Conservation (phyloP, 2,113 vertebrate species). For the Sceloporus undulatus region DNA sequence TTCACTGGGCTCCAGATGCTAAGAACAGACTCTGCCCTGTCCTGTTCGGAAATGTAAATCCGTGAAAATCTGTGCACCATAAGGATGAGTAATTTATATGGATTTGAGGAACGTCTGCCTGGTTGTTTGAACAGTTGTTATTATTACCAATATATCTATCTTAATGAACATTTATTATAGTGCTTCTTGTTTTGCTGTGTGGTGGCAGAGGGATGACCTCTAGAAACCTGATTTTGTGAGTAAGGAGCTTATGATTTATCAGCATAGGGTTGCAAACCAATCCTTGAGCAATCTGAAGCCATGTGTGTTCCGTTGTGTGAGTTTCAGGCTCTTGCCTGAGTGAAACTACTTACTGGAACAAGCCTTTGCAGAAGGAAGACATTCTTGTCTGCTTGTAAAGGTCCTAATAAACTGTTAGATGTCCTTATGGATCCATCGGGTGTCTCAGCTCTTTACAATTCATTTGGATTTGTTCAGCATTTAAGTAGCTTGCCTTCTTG, state of each 20-base stretch:
- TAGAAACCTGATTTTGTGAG: background rate
- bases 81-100: background rate
- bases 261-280: background rate
- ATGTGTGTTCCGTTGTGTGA: background rate
- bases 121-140: slow-evolving; percentile 27
- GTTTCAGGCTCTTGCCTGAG: background rate
- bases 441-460: slow-evolving; percentile 58
- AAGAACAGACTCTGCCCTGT: slow-evolving; percentile 18
- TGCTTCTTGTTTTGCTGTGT: background rate
- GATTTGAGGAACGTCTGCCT: slow-evolving; percentile 18
- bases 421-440: slow-evolving; percentile 32
- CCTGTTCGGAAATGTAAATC: slow-evolving; percentile 17
- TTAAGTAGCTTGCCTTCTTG: slow-evolving; percentile 62
- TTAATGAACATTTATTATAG: slow-evolving; percentile 24
- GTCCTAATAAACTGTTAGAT: slow-evolving; percentile 15
- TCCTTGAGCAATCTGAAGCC: fast-evolving
- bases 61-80: slow-evolving; percentile 11
- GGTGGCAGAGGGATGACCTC: background rate
- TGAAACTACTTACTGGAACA: background rate
- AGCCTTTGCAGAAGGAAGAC: background rate
- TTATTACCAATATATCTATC: background rate
- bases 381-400: slow-evolving; percentile 17
- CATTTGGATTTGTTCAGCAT: slow-evolving; percentile 66
- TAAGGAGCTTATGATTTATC: background rate
- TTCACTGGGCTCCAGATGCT: slow-evolving; percentile 15